These are phyloP conservation scores for Ecliptopera silaceata DNA, from an alignment of 2,888 invertebrate species.

Conservation along the genomic window DNA sequence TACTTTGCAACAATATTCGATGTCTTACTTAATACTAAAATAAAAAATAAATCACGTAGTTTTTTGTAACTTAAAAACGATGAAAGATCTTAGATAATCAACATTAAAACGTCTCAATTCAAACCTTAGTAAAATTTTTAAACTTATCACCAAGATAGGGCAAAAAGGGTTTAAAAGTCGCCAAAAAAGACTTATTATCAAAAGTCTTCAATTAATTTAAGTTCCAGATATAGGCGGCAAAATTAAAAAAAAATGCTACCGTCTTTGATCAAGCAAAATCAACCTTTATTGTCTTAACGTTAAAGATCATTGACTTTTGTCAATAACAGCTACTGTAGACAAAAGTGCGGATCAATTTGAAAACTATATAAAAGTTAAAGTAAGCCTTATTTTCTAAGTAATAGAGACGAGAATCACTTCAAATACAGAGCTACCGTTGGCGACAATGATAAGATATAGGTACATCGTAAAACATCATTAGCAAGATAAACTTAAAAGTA, in stretches of 20 bases:
- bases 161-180: slow-evolving; percentile 66
- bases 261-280: slow-evolving; percentile 35
- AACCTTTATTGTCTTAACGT: neutral
- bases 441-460: slow-evolving; percentile 72
- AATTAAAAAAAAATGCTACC: slow-evolving; percentile 49
- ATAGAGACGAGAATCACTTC: slow-evolving; percentile 35
- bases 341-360: neutral
- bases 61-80: too few relatives aligned
- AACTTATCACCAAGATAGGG: slow-evolving; percentile 57
- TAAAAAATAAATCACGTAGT: too few relatives aligned
- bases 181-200: slow-evolving; percentile 68
- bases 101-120: too few relatives aligned
- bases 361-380: slow-evolving; percentile 27
- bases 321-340: slow-evolving; percentile 8
- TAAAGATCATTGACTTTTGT: slow-evolving; percentile 1
- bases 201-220: slow-evolving; percentile 78
- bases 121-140: slow-evolving; percentile 4
- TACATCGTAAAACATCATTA: slow-evolving; percentile 81
- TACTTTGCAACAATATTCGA: too few relatives aligned
- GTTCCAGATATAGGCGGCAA: slow-evolving; percentile 72
- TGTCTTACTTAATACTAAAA: too few relatives aligned
- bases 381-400: slow-evolving; percentile 41
- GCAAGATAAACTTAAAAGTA: slow-evolving; percentile 77
- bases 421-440: slow-evolving; percentile 66
- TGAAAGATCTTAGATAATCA: too few relatives aligned